Evolutionary conservation across 1,140 invertebrate genomes (phyloP), one percentile per base, ranked within the genome.

Genomic region (Reticulitermes speratus): DNA sequence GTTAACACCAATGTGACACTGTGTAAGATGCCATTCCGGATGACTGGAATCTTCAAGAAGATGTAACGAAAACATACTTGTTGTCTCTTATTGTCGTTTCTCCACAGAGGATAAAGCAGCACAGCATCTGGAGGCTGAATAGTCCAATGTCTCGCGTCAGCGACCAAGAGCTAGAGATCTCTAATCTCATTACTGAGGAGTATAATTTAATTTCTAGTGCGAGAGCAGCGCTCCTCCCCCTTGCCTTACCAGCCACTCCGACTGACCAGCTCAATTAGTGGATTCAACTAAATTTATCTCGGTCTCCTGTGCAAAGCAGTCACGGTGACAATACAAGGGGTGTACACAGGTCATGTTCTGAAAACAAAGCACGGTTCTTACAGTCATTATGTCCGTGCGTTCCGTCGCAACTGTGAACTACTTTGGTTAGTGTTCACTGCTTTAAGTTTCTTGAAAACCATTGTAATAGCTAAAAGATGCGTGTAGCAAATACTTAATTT

Each of bases 231-330:
- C 65, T 25, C 65, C 65, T 8, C n/a, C 65, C 65, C 9, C n/a
- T 30, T 6, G 9, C 65, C 65, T 75, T n/a, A 25, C 65, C n/a
- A 25, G 7, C 25, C 65, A 19, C 8, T n/a, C 65, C 65, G 65
- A 75, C 65, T 75, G 65, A 75, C 65, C 65, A 75, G 65, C 65
- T 75, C 65, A 75, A 75, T 75, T 75, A 75, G 65, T 75, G 65
- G 65, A 75, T 75, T 75, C 65, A 75, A 75, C 65, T 75, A 75
- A 75, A 75, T 75, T 75, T 75, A 30, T 75, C 65, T 25, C 65
- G 65, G 65, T 75, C 65, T 30, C 65, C 65, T 30, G n/a, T 30
- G 25, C n/a, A 25, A 75, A 75, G 25, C 11, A 75, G n/a, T 30
- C n/a, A n/a, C 65, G 16, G n/a, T 16, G 65, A 75, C 65, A 75